Evolutionary conservation across 2,888 invertebrate species (phyloP).

Genomic region (Phoronis australis): DNA sequence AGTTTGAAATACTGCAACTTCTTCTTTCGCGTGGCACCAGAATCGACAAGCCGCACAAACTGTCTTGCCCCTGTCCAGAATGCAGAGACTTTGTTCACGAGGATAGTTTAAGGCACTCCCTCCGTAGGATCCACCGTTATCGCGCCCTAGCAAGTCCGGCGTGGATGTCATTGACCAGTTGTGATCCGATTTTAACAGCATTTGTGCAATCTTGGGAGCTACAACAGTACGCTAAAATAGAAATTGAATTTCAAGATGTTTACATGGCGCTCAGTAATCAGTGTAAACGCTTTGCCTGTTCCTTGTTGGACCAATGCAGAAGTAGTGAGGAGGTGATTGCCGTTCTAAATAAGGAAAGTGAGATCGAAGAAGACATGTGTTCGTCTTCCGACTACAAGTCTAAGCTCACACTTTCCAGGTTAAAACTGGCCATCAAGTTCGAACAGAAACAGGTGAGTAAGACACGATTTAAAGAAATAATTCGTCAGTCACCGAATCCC

Average conservation of each 20-base stretch:
- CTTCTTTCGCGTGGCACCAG: conserved; percentile 54
- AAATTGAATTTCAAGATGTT: conserved; percentile 58
- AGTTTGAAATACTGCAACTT: conserved; percentile 59
- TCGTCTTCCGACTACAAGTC: conserved; percentile 23
- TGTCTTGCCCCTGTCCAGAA: conserved; percentile 54
- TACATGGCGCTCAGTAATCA: conserved; percentile 55
- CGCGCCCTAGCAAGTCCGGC: conserved; percentile 58
- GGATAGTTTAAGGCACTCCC: conserved; percentile 57
- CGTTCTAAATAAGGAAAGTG: conserved; percentile 53
- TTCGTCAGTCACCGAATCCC: no score
- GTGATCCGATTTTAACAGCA: conserved; percentile 57
- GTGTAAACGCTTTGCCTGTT: conserved; percentile 58
- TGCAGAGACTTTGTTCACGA: conserved; percentile 52
- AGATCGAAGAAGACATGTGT: conserved; percentile 37
- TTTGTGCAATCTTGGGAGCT: conserved; percentile 58
- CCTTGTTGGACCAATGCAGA: conserved; percentile 57
- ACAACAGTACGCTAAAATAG: conserved; percentile 54
- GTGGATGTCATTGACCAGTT: conserved; percentile 58
- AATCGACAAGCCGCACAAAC: conserved; percentile 54
- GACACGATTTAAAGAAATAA: no score
- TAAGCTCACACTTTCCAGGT: conserved; percentile 50
- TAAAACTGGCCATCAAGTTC: conserved; percentile 59
- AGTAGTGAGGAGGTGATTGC: conserved; percentile 58
- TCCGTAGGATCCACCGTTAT: conserved; percentile 56
- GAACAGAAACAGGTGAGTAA: conserved; percentile 59